Percentiles rank a stretch among this genome's conserved stretches.
phyloP scores from a whole-genome alignment of 1,140 invertebrate species.

The Mizuhopecten yessoensis region DNA sequence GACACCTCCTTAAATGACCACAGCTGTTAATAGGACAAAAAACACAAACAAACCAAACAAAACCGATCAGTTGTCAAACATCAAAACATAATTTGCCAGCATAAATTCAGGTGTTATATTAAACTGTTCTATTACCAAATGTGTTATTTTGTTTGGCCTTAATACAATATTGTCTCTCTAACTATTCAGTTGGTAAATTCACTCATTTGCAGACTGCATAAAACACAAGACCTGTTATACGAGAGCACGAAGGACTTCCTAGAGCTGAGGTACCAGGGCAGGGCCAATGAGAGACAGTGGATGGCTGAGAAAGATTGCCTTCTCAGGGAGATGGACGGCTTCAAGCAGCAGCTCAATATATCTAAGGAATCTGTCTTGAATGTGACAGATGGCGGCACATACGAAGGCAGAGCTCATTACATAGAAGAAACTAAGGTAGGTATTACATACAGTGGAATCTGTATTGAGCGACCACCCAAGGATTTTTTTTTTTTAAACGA shows the following conservation, averaged over 20 bases:
- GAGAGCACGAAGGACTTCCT: slow-evolving; percentile 83
- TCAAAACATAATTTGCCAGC: too few species aligned
- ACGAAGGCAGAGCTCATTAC: slow-evolving; percentile 67
- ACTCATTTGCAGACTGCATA: slow-evolving; percentile 79
- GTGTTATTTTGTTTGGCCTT: too few species aligned
- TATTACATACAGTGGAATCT: neutral
- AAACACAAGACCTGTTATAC: slow-evolving; percentile 83
- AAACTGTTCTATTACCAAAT: too few species aligned
- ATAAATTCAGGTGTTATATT: too few species aligned
- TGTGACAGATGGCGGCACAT: slow-evolving; percentile 65
- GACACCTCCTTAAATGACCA: too few species aligned
- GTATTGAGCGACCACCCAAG: too few species aligned
- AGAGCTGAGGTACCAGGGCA: slow-evolving; percentile 79
- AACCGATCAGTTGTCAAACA: too few species aligned
- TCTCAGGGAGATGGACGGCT: slow-evolving; percentile 79
- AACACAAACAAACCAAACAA: too few species aligned
- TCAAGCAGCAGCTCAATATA: slow-evolving; percentile 74
- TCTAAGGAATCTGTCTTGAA: slow-evolving; percentile 73
- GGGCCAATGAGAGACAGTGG: slow-evolving; percentile 81
- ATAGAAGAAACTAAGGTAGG: slow-evolving; percentile 79
- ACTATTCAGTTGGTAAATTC: too few species aligned
- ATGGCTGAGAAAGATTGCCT: slow-evolving; percentile 83
- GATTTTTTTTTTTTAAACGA: too few species aligned
- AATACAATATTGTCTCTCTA: too few species aligned
- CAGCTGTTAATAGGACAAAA: too few species aligned